phyloP scores from a whole-genome alignment of 53 echinoderm and acorn worm genomes.

The Stichopus horrens region DNA sequence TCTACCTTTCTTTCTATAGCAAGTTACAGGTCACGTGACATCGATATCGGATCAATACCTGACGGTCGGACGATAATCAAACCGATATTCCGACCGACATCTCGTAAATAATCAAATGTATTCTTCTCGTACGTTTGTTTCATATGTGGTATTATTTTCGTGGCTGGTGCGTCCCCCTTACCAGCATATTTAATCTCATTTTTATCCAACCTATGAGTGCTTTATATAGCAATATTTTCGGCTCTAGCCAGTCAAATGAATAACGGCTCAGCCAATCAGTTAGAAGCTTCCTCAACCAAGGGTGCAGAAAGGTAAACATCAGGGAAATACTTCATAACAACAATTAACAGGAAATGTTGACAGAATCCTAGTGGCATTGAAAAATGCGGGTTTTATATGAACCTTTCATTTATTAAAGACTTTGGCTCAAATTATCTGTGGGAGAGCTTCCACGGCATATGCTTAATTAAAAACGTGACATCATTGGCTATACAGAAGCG shows the following conservation, averaged over 20 bases:
- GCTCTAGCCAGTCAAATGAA: not conserved
- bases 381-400: not conserved
- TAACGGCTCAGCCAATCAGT: not conserved
- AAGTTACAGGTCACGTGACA: too few species aligned
- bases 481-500: not conserved
- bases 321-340: not conserved
- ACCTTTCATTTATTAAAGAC: too few species aligned
- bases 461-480: not conserved
- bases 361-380: not conserved
- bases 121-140: too few species aligned
- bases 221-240: not conserved
- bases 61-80: too few species aligned
- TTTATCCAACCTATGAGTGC: not conserved
- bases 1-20: too few species aligned
- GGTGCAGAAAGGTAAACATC: not conserved
- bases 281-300: not conserved
- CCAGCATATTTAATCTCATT: not conserved
- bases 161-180: not conserved
- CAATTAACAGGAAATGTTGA: not conserved
- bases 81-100: too few species aligned
- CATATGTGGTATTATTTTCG: too few species aligned
- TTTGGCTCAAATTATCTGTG: too few species aligned
- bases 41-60: too few species aligned
- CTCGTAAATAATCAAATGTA: too few species aligned
- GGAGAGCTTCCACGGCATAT: not conserved